Evolutionary conservation across 2,797 vertebrate genomes (phyloP).

Genomic region (Paguma larvata): DNA sequence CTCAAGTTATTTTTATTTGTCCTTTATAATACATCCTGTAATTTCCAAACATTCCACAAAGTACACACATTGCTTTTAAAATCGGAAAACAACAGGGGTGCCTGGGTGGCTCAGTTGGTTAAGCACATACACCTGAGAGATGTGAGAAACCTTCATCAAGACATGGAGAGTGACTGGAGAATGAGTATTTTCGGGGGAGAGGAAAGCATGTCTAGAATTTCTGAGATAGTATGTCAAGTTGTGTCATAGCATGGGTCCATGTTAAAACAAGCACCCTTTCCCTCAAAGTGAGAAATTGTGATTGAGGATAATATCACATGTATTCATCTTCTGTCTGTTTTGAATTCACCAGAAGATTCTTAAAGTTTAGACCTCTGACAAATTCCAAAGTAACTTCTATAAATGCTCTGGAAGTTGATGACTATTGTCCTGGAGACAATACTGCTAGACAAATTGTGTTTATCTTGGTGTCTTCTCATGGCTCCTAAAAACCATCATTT

Average conservation of each 20-base stretch:
- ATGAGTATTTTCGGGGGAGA: neutral
- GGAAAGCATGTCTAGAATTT: neutral
- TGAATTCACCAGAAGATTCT: neutral
- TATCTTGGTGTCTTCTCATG: neutral
- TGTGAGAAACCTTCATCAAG: neutral
- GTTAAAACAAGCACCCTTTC: neutral
- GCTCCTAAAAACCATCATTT: neutral
- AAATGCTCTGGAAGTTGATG: neutral
- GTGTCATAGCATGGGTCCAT: too few species aligned
- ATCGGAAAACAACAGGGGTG: neutral
- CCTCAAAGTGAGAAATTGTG: neutral
- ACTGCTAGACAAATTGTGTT: neutral
- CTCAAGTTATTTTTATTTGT: slow-evolving; percentile 14
- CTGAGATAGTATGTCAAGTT: neutral
- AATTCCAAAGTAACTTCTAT: neutral
- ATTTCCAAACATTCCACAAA: slow-evolving; percentile 16
- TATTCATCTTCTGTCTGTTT: neutral
- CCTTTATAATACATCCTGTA: neutral
- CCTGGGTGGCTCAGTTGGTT: too few species aligned
- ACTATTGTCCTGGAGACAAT: neutral
- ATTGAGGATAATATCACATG: neutral
- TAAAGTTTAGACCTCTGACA: neutral
- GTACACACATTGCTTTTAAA: neutral
- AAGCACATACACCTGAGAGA: neutral
- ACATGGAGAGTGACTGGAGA: neutral